These are phyloP conservation scores for Drosophila neonasuta DNA, from an alignment of 2,888 invertebrate species.

Conservation along the genomic window DNA sequence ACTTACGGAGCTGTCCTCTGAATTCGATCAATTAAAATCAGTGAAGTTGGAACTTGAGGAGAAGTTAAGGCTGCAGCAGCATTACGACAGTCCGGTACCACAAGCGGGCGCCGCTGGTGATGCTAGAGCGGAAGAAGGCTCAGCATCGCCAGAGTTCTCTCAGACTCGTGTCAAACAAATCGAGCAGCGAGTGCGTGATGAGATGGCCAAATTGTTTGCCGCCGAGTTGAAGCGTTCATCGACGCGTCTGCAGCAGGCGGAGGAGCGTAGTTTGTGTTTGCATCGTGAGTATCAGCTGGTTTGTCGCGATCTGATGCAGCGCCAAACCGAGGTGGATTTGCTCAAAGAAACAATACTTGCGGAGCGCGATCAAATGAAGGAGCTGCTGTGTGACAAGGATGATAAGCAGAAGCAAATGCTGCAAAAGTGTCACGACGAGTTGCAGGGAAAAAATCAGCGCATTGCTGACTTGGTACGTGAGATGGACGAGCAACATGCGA, in stretches of 20 bases:
- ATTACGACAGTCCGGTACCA: not conserved
- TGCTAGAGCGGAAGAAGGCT: constrained; percentile 16
- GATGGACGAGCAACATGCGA: constrained; percentile 75
- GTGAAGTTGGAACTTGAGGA: constrained; percentile 78
- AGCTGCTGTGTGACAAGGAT: constrained; percentile 73
- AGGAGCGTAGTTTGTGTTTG: constrained; percentile 65
- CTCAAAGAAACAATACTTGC: constrained; percentile 81
- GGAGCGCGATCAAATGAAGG: constrained; percentile 79
- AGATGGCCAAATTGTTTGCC: constrained; percentile 87
- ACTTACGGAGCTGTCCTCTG: constrained; percentile 70
- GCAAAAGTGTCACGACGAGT: constrained; percentile 76
- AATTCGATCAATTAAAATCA: constrained; percentile 79
- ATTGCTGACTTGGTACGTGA: constrained; percentile 76
- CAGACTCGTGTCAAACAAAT: constrained; percentile 67
- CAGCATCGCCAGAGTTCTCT: constrained; percentile 80
- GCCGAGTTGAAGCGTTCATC: constrained; percentile 84
- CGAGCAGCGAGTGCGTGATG: constrained; percentile 85
- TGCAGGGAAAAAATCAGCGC: constrained; percentile 83
- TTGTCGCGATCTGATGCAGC: constrained; percentile 70
- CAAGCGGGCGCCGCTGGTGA: not conserved
- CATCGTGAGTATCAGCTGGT: constrained; percentile 75
- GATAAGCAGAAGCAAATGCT: constrained; percentile 73
- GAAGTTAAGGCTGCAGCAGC: constrained; percentile 68
- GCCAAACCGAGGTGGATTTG: constrained; percentile 79
- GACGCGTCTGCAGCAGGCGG: constrained; percentile 81